These are phyloP conservation scores for Halictus quadricinctus DNA, from an alignment of 2,888 invertebrate genomes.

Conservation along the genomic window DNA sequence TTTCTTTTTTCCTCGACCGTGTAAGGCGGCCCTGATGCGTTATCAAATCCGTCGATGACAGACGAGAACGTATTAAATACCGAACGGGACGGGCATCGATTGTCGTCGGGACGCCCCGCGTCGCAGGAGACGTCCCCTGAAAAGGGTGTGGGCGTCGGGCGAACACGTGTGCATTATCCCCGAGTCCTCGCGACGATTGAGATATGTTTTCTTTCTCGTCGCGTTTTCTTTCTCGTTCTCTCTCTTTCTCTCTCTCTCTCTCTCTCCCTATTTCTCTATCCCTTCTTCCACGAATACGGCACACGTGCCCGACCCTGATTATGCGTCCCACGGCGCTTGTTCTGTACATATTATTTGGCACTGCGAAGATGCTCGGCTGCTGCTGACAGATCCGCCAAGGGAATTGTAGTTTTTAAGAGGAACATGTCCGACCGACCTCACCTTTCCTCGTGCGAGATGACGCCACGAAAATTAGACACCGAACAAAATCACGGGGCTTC, in stretches of 20 bases:
- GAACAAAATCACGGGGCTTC: background rate
- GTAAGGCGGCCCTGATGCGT: slow-evolving; percentile 40
- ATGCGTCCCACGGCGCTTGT: slow-evolving; percentile 59
- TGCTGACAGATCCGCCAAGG: slow-evolving; percentile 39
- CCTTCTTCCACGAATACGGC: background rate
- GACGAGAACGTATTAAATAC: slow-evolving; percentile 72
- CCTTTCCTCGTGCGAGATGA: background rate
- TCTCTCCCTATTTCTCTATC: background rate
- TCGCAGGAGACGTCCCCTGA: background rate
- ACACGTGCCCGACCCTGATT: slow-evolving; percentile 27
- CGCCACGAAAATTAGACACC: background rate
- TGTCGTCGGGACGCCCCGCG: slow-evolving; percentile 50
- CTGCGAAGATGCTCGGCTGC: slow-evolving; percentile 30
- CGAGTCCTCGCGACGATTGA: slow-evolving; percentile 56
- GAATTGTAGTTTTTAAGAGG: slow-evolving; percentile 40
- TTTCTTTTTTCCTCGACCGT: background rate
- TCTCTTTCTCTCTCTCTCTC: background rate
- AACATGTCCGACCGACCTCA: slow-evolving; percentile 9
- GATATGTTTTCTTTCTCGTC: slow-evolving; percentile 33
- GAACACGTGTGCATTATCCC: slow-evolving; percentile 54
- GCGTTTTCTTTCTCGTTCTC: background rate
- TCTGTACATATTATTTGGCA: slow-evolving; percentile 56
- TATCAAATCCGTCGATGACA: slow-evolving; percentile 70
- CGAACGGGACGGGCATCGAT: slow-evolving; percentile 69
- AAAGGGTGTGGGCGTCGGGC: slow-evolving; percentile 40